These are phyloP conservation scores for Noctilio leporinus DNA, from an alignment of 2,113 vertebrate species.

Conservation along the genomic window DNA sequence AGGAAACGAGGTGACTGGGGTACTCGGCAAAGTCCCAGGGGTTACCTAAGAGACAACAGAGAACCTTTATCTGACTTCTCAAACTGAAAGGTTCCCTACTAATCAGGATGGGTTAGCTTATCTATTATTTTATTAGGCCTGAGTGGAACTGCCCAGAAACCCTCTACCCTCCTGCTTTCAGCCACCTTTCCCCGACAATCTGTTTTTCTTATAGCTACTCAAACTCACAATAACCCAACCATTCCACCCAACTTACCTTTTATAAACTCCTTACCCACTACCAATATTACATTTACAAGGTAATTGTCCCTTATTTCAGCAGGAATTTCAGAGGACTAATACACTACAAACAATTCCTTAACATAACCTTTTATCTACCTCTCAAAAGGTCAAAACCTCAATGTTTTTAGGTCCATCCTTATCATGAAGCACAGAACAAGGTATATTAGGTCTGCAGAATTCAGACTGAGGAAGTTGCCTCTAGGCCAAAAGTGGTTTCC, in stretches of 20 bases:
- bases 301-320: neutral
- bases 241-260: conserved; percentile 19
- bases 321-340: conserved; percentile 32
- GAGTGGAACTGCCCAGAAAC: conserved; percentile 52
- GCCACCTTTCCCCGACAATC: neutral
- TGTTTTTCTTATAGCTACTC: conserved; percentile 31
- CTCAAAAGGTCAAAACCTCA: conserved; percentile 32
- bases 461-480: conserved; percentile 34
- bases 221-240: conserved; percentile 27
- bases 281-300: conserved; percentile 39
- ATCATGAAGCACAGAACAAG: conserved; percentile 1
- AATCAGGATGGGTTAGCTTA: conserved; percentile 63
- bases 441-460: conserved; percentile 16
- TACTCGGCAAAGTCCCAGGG: conserved; percentile 87
- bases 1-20: conserved; percentile 91
- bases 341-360: conserved; percentile 2
- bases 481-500: conserved; percentile 52
- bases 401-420: conserved; percentile 23
- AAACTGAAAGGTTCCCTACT: conserved; percentile 68
- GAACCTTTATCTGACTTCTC: conserved; percentile 78
- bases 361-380: conserved; percentile 24
- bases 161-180: conserved; percentile 19
- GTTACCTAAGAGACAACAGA: conserved; percentile 84
- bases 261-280: conserved; percentile 34
- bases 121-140: conserved; percentile 60